Evolutionary conservation across 2,113 vertebrate species (phyloP), one percentile per base, ranked within the genome.

Genomic region (Butorides virescens): DNA sequence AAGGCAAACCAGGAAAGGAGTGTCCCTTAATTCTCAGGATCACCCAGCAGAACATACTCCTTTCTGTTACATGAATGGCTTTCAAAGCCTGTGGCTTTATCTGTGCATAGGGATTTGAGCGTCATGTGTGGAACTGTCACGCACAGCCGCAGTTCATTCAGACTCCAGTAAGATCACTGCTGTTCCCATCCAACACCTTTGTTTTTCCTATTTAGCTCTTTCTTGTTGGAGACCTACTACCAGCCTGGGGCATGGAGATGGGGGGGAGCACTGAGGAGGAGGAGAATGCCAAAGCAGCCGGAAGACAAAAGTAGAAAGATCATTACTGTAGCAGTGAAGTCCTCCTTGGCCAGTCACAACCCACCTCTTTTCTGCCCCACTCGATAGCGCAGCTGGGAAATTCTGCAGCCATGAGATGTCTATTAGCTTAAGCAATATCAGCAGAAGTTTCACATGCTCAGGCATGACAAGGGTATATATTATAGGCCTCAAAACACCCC

Each of bases 1-100:
- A 55, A 86, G 91, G 82, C 25, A 93, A 71, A 78, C 20, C 50
- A 70, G 37, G 81, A 73, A 92, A 95, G 68, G 75, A 95, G 78
- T 22, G 47, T 22, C 15, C 44, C 58, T 59, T 50, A 30, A 26
- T 62, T 97, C 72, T 95, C n/a, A 71, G 84, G 75, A 55, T 67
- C 3, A 13, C 39, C 34, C 7, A 50, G n/a, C 42, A 62, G 16
- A 11, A 36, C 50, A 71, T 15, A 58, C 2, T 34, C 19, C 27
- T 75, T 94, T 88, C 53, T 73, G 25, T 74, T 47, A 34, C 26
- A 11, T 26, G 23, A 77, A 22, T 25, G 39, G 26, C 32, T 95
- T 93, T 77, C 53, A 90, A 76, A 83, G 70, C 1, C 2, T 9
- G n/a, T 7, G 2, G 6, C 39, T 61, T 79, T 68, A 68, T 90